phyloP scores from a whole-genome alignment of 2,797 vertebrate genomes.

The Lepus oiostolus region DNA sequence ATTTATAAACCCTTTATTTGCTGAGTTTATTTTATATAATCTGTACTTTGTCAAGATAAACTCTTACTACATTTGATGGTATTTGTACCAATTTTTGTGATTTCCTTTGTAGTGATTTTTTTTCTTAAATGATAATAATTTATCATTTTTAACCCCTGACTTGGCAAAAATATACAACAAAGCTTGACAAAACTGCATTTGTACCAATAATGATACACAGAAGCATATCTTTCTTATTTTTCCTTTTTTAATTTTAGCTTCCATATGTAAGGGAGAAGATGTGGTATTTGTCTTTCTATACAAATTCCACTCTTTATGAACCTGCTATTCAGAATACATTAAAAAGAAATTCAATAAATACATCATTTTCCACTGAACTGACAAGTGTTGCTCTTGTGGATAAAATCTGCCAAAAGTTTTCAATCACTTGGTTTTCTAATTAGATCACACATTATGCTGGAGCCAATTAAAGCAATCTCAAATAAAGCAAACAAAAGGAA shows the following conservation, averaged over 20 bases:
- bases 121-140: too few species aligned
- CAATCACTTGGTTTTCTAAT: constrained; percentile 10
- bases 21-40: neutral
- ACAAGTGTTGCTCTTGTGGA: neutral
- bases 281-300: neutral
- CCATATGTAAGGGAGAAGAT: too few species aligned
- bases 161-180: too few species aligned
- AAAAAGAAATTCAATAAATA: neutral
- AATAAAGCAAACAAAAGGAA: constrained; percentile 12
- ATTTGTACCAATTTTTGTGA: neutral
- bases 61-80: neutral
- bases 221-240: too few species aligned
- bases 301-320: neutral
- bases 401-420: neutral
- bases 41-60: constrained; percentile 11
- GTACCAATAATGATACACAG: too few species aligned
- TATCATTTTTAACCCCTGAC: too few species aligned
- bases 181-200: too few species aligned
- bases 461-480: neutral
- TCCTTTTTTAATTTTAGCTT: too few species aligned
- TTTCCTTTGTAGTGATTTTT: neutral
- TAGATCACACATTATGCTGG: neutral
- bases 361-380: neutral
- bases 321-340: neutral
- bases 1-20: neutral